Conservation (phyloP, 2,888 invertebrate species). For the Nycteola revayana region DNA sequence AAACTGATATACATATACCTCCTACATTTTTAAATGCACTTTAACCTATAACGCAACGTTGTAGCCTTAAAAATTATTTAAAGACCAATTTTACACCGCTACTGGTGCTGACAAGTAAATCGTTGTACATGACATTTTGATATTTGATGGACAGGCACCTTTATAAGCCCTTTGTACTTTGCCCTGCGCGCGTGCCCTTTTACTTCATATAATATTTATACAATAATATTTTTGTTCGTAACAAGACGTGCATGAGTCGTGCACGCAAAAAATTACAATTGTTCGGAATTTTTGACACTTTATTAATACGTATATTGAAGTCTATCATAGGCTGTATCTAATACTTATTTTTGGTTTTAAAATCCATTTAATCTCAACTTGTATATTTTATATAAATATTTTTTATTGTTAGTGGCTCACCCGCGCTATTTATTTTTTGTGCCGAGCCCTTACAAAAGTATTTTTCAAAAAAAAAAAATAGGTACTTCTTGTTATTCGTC, state of each 20-base stretch:
- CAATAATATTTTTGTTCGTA: constrained; percentile 40
- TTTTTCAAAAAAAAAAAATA: too few relatives aligned
- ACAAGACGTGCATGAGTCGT: constrained; percentile 16
- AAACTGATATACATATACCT: too few relatives aligned
- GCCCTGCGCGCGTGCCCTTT: constrained; percentile 53
- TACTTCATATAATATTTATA: constrained; percentile 45
- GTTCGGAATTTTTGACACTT: too few relatives aligned
- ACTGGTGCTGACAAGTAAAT: constrained; percentile 50
- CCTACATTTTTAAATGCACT: not conserved
- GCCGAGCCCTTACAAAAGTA: too few relatives aligned
- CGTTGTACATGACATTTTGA: constrained; percentile 33
- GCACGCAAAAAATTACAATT: not conserved
- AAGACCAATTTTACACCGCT: constrained; percentile 26
- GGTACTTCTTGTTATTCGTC: too few relatives aligned
- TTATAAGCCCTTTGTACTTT: constrained; percentile 43
- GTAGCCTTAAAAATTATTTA: constrained; percentile 25
- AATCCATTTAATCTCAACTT: too few relatives aligned
- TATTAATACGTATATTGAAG: too few relatives aligned
- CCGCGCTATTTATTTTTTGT: too few relatives aligned
- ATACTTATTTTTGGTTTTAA: too few relatives aligned
- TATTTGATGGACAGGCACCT: constrained; percentile 59
- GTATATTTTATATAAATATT: too few relatives aligned
- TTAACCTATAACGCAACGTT: constrained; percentile 4
- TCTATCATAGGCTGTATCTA: constrained; percentile 7
- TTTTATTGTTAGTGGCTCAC: too few relatives aligned